phyloP scores from a whole-genome alignment of 2,888 invertebrate species.

The Ellobium chinense region DNA sequence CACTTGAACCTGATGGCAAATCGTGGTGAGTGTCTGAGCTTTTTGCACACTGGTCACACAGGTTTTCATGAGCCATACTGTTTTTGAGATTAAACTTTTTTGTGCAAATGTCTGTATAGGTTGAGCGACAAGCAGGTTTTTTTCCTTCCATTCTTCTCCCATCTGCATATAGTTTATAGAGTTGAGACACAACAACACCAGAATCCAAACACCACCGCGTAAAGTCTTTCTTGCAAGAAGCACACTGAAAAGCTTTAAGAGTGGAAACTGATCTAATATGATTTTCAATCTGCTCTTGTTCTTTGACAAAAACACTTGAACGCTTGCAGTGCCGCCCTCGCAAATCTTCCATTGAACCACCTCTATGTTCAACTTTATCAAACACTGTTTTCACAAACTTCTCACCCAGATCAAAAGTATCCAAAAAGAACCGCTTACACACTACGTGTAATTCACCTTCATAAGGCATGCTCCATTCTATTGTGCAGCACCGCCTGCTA shows the following conservation, averaged over 20 bases:
- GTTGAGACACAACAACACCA: not conserved
- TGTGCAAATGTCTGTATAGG: constrained; percentile 7
- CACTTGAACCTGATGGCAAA: not conserved
- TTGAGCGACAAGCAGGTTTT: constrained; percentile 11
- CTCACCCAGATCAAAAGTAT: constrained; percentile 32
- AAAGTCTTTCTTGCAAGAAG: constrained; percentile 1
- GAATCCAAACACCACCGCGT: constrained; percentile 13
- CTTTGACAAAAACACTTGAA: not conserved
- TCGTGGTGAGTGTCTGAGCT: not conserved
- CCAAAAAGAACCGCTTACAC: constrained; percentile 29
- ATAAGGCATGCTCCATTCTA: constrained; percentile 20
- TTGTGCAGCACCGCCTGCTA: constrained; percentile 26
- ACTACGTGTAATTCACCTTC: constrained; percentile 6
- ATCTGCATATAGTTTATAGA: constrained; percentile 15
- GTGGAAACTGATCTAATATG: constrained; percentile 1
- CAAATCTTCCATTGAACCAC: constrained; percentile 24
- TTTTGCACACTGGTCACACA: not conserved
- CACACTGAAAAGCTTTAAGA: not conserved
- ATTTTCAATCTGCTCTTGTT: constrained; percentile 2
- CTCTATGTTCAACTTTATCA: constrained; percentile 11
- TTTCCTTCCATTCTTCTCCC: not conserved
- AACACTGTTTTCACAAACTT: constrained; percentile 20
- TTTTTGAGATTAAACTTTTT: constrained; percentile 5
- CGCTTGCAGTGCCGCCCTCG: constrained; percentile 7
- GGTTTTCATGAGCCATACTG: not conserved